Evolutionary conservation across 2,888 invertebrate species (phyloP).

Genomic region (Epirrhoe tristata): DNA sequence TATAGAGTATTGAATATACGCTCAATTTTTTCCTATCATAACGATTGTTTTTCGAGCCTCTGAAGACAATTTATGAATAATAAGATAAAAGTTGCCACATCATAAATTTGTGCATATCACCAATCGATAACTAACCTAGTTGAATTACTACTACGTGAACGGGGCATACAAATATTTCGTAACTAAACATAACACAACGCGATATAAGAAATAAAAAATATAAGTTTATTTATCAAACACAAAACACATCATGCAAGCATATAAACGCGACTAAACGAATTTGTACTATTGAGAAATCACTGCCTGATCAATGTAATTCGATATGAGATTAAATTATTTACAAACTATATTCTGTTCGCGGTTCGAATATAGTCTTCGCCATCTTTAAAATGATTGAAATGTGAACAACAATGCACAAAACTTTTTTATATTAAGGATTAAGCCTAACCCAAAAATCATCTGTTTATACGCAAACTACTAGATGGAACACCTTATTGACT

Average conservation of each 20-base stretch:
- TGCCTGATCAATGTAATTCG: conserved; percentile 58
- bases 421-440: too few species aligned
- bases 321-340: conserved; percentile 32
- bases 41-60: conserved; percentile 17
- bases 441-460: too few species aligned
- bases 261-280: conserved; percentile 69
- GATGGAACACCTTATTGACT: too few species aligned
- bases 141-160: conserved; percentile 18
- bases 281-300: conserved; percentile 78
- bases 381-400: neutral
- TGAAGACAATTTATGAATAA: conserved; percentile 36
- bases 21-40: neutral
- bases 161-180: conserved; percentile 23
- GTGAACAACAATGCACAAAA: too few species aligned
- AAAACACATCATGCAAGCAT: conserved; percentile 64
- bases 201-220: conserved; percentile 49
- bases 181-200: conserved; percentile 56
- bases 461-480: too few species aligned
- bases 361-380: neutral
- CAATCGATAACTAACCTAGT: conserved; percentile 32
- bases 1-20: too few species aligned
- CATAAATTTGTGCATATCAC: conserved; percentile 40
- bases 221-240: conserved; percentile 53
- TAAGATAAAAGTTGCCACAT: conserved; percentile 26
- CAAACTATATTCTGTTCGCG: conserved; percentile 3